These are phyloP conservation scores for Aphyosemion australe DNA, from an alignment of 2,113 vertebrate species.

Conservation along the genomic window DNA sequence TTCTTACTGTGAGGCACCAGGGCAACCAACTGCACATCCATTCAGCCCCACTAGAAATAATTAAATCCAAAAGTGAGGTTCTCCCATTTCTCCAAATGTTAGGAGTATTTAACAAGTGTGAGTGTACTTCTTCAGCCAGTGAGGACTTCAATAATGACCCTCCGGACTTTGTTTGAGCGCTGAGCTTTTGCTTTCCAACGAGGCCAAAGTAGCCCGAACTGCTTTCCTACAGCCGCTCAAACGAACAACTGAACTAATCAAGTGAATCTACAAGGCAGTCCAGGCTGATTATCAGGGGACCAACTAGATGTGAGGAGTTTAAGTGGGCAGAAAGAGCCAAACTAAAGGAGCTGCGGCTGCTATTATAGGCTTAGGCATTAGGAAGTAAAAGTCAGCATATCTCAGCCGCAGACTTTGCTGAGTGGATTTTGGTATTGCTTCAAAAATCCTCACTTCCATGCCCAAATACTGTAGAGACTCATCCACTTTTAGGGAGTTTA, in stretches of 20 bases:
- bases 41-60: too few relatives aligned
- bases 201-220: not conserved
- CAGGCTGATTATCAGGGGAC: not conserved
- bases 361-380: not conserved
- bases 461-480: too few relatives aligned
- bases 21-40: too few relatives aligned
- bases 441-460: not conserved
- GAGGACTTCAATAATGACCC: not conserved
- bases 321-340: constrained; percentile 1
- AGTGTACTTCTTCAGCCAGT: not conserved
- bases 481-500: too few relatives aligned
- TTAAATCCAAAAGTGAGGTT: too few relatives aligned
- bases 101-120: too few relatives aligned
- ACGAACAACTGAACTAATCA: not conserved
- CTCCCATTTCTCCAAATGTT: too few relatives aligned
- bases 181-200: not conserved
- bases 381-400: not conserved
- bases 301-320: not conserved
- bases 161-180: not conserved
- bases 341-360: not conserved
- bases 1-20: too few relatives aligned
- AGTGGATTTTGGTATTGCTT: not conserved
- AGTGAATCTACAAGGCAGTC: not conserved
- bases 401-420: not conserved
- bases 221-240: not conserved